Percentiles rank a stretch among this genome's conserved stretches.
These are phyloP conservation scores for Epistrophella euchroma DNA, from an alignment of 2,888 invertebrate species.

Conservation along the genomic window DNA sequence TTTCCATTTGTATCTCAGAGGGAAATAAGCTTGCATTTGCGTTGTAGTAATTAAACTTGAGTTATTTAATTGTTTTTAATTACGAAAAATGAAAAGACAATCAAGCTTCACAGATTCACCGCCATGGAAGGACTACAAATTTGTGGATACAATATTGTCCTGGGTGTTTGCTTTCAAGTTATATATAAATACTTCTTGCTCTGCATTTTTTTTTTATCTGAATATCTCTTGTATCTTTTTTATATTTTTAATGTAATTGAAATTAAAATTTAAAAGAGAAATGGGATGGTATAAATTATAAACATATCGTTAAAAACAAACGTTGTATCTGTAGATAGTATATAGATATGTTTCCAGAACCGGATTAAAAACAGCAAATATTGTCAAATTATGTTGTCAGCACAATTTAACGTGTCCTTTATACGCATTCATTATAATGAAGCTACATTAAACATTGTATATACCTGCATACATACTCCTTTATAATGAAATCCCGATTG, in stretches of 20 bases:
- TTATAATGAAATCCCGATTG: background rate
- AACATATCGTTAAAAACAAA: background rate
- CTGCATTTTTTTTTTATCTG: background rate
- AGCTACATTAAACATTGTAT: background rate
- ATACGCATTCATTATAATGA: background rate
- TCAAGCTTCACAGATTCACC: too few relatives aligned
- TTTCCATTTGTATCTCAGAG: background rate
- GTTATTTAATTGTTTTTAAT: conserved; percentile 15
- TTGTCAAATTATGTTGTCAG: background rate
- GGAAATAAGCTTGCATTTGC: background rate
- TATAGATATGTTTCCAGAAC: background rate
- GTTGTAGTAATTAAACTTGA: background rate
- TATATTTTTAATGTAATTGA: background rate
- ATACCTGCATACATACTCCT: background rate
- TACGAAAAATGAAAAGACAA: background rate
- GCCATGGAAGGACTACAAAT: background rate
- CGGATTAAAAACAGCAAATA: background rate
- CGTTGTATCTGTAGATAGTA: too few relatives aligned
- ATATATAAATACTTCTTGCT: conserved; percentile 7
- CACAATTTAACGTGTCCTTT: background rate
- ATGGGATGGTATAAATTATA: background rate
- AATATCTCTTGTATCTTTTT: background rate
- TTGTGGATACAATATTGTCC: background rate
- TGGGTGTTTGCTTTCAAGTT: background rate
- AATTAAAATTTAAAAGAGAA: background rate